Base-by-base conservation (phyloP, 2,113 vertebrate species). In the Gorsachius goisagi region DNA sequence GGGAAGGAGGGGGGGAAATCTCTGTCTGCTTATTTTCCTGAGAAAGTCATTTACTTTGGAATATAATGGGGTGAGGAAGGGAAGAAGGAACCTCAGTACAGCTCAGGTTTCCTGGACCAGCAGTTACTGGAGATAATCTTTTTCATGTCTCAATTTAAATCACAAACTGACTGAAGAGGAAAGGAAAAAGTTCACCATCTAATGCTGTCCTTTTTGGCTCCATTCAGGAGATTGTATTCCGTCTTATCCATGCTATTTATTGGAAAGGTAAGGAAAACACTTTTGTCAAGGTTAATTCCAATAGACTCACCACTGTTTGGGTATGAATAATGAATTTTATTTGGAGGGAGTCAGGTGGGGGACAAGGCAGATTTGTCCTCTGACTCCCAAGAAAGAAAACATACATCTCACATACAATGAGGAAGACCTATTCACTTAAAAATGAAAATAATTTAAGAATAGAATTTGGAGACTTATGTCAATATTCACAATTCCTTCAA, bases 1-100 rank as follows among this genome's bases (percentile, higher is more conserved):
- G 77, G 78, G 82, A 95, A 95, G 49, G 91, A 92, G 35, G n/a
- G 44, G 71, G 72, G 80, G 80, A 93, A 44, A 44, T 93, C 71
- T 97, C 67, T 95, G 91, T 81, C 68, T 85, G 49, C 93, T 72
- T 91, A 72, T 96, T 96, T 96, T 97, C 97, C 96, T 97, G 95
- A 97, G 96, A 97, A 95, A 96, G 88, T 88, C 5, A 27, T 83
- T 97, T 97, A 96, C 96, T 98, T 98, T 97, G 89, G 93, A 66
- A 93, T 89, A 90, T 55, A 94, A 66, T 23, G 60, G 55, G 64
- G 37, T 15, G 24, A 95, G 44, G 78, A 85, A 90, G 77, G 78
- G 77, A 88, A 95, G 63, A 27, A 93, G 87, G 80, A 95, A 82
- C 79, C 73, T 95, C 94, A 83, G 91, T 77, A 74, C 74, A 90